These are phyloP conservation scores for Nyctibius grandis DNA, from an alignment of 2,797 vertebrate genomes.

Conservation along the genomic window DNA sequence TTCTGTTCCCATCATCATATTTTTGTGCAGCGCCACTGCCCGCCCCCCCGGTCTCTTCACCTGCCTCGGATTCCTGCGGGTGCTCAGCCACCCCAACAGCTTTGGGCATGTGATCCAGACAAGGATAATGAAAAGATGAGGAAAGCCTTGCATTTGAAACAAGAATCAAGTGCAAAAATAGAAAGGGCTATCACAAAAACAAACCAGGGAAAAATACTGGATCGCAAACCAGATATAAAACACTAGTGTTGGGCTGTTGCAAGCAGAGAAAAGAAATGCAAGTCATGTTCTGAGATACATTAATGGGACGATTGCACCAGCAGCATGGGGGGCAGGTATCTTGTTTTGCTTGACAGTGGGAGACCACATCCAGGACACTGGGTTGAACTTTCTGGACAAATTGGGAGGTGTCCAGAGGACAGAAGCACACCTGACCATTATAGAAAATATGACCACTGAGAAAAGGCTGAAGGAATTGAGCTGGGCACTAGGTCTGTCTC, in stretches of 20 bases:
- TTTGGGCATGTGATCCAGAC: neutral
- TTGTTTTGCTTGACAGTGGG: neutral
- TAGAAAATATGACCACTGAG: neutral
- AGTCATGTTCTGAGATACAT: neutral
- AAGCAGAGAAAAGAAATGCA: neutral
- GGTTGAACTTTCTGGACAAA: neutral
- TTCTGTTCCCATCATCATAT: neutral
- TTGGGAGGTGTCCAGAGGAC: neutral
- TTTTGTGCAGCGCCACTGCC: neutral
- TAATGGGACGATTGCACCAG: neutral
- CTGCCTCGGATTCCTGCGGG: neutral
- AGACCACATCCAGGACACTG: neutral
- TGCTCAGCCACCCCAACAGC: neutral
- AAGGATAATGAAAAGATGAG: neutral
- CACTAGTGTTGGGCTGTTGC: neutral
- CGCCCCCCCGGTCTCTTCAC: neutral
- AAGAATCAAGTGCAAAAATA: neutral
- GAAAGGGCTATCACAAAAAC: neutral
- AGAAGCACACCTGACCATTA: neutral
- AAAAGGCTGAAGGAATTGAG: neutral
- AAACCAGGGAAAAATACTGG: neutral
- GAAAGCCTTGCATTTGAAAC: neutral
- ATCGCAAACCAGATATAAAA: neutral
- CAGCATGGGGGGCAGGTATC: neutral
- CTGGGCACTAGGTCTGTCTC: neutral